Evolutionary conservation across 37 sponge, comb jelly and placozoan species (phyloP).

Genomic region (Spongilla lacustris): DNA sequence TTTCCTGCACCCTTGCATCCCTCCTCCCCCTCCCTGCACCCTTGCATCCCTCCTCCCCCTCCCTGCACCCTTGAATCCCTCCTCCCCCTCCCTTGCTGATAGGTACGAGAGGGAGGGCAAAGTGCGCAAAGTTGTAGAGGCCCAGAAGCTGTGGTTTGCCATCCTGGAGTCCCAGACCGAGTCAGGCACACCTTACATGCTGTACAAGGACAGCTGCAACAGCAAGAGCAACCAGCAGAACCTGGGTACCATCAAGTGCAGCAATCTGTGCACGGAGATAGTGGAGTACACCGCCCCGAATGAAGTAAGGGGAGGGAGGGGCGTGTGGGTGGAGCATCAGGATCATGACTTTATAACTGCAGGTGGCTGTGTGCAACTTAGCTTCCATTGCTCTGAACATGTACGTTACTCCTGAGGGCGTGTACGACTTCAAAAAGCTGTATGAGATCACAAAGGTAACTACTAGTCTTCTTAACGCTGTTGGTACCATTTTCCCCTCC

Average conservation of each 20-base stretch:
- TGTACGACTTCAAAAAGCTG: slow-evolving; percentile 90
- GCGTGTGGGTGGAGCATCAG: neutral
- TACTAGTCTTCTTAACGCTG: no score
- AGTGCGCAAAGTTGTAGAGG: slow-evolving; percentile 67
- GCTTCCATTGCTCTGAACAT: slow-evolving; percentile 94
- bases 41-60: neutral
- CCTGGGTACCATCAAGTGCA: slow-evolving; percentile 97
- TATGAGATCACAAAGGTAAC: slow-evolving; percentile 87
- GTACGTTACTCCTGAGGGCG: slow-evolving; percentile 76
- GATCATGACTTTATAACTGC: neutral
- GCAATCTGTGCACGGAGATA: slow-evolving; percentile 99
- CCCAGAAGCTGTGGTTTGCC: slow-evolving; percentile 99
- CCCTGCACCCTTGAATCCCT: neutral
- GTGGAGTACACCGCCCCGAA: slow-evolving; percentile 96
- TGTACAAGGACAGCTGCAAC: slow-evolving; percentile 98
- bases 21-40: slow-evolving; percentile 39
- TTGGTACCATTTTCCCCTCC: no score
- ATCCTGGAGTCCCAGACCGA: slow-evolving; percentile 95
- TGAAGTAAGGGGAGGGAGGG: slow-evolving; percentile 61
- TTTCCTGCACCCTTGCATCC: slow-evolving; percentile 21
- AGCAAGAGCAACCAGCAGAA: slow-evolving; percentile 99
- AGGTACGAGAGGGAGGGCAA: slow-evolving; percentile 92
- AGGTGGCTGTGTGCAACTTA: slow-evolving; percentile 98
- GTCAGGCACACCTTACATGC: slow-evolving; percentile 99
- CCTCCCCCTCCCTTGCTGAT: neutral